Conservation (phyloP, 2,888 invertebrate genomes). For the Melanotus villosus region DNA sequence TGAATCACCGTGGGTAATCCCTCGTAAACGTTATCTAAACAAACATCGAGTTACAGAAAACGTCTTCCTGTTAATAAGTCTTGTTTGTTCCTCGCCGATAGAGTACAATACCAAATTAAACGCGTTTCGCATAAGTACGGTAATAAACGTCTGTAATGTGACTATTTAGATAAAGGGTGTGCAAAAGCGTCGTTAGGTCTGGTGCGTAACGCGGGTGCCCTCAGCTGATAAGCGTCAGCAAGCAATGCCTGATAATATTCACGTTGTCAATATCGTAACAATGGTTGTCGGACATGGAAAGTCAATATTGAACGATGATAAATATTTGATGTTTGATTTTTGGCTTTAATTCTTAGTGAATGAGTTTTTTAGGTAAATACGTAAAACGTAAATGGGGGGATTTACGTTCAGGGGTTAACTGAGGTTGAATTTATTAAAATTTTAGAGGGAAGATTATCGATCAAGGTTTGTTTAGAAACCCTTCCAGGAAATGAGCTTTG, state of each 20-base stretch:
- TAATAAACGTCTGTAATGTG: not conserved
- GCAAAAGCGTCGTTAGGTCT: not conserved
- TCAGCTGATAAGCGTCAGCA: conserved; percentile 17
- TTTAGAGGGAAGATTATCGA: too few relatives aligned
- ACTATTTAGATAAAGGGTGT: conserved; percentile 2
- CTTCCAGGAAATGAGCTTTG: too few relatives aligned
- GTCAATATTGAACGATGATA: conserved; percentile 4
- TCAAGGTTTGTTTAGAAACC: too few relatives aligned
- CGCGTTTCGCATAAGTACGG: not conserved
- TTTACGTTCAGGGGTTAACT: too few relatives aligned
- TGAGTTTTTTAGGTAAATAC: not conserved
- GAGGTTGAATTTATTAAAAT: too few relatives aligned
- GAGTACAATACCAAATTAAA: not conserved
- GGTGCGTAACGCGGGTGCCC: conserved; percentile 19
- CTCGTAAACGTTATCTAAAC: not conserved
- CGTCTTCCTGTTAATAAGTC: not conserved
- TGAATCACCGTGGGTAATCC: too few relatives aligned
- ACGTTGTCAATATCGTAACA: not conserved
- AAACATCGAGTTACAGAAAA: not conserved
- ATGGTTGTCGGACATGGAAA: not conserved
- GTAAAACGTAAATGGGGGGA: not conserved
- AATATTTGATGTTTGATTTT: conserved; percentile 20
- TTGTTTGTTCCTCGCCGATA: not conserved
- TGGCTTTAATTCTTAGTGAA: conserved; percentile 9
- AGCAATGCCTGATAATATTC: conserved; percentile 4